Evolutionary conservation across 2,888 invertebrate genomes (phyloP).

Genomic region (Drosophila nr. perissopoda): DNA sequence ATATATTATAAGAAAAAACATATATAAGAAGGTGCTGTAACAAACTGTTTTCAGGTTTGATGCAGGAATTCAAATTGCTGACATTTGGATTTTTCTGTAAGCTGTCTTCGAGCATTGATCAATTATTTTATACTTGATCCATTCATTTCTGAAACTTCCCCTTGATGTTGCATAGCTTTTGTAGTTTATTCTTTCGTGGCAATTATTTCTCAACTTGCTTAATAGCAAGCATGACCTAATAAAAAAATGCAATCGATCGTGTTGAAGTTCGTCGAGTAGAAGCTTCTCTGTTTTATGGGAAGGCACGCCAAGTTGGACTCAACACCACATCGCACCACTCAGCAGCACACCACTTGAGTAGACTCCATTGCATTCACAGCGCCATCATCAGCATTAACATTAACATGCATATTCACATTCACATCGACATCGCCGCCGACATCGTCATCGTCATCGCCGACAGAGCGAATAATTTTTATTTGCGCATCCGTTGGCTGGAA

Average conservation of each 20-base stretch:
- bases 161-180: neutral
- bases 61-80: neutral
- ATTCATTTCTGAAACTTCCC: neutral
- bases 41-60: neutral
- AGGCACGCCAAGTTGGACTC: slow-evolving; percentile 3
- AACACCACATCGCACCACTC: slow-evolving; percentile 6
- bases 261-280: slow-evolving; percentile 1
- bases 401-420: slow-evolving; percentile 16
- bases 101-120: neutral
- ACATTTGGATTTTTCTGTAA: neutral
- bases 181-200: neutral
- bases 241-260: slow-evolving; percentile 1
- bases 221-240: neutral
- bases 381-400: slow-evolving; percentile 17
- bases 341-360: slow-evolving; percentile 7
- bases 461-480: slow-evolving; percentile 76
- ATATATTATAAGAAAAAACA: neutral
- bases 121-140: neutral
- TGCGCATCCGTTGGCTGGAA: slow-evolving; percentile 76
- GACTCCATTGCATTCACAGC: slow-evolving; percentile 21
- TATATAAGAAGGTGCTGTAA: neutral
- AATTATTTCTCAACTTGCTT: neutral
- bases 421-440: slow-evolving; percentile 5
- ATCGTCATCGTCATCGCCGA: slow-evolving; percentile 14
- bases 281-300: slow-evolving; percentile 14